Evolutionary conservation across 2,888 invertebrate species (phyloP).

Genomic region (Diloba caeruleocephala): DNA sequence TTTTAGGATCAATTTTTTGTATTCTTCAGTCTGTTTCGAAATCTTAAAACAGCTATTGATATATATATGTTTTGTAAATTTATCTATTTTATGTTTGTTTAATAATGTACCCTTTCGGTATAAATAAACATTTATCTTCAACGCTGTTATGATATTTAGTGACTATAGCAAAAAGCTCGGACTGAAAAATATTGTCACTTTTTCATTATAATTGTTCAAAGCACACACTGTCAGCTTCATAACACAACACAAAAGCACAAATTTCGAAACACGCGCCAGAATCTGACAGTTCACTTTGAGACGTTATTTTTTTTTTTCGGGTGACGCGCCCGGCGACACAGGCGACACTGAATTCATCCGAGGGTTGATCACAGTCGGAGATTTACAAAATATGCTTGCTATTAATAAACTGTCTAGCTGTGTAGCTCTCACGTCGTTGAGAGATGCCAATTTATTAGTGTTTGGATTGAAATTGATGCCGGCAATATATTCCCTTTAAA

Average conservation of each 20-base stretch:
- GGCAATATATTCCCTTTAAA: constrained; percentile 84
- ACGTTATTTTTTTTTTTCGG: constrained; percentile 72
- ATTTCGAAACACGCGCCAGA: constrained; percentile 54
- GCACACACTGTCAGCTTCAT: constrained; percentile 11
- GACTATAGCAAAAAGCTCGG: background rate
- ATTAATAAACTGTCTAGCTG: constrained; percentile 85
- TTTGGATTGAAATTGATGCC: constrained; percentile 88
- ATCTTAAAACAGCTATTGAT: too few species aligned
- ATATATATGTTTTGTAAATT: background rate
- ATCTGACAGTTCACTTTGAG: constrained; percentile 60
- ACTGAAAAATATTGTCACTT: background rate
- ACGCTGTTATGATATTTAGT: background rate
- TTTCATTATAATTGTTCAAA: background rate
- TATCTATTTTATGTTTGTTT: background rate
- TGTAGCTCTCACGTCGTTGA: constrained; percentile 72
- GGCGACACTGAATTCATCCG: constrained; percentile 80
- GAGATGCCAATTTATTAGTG: constrained; percentile 88
- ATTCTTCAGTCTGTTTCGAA: too few species aligned
- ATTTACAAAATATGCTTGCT: constrained; percentile 85
- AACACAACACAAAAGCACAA: constrained; percentile 15
- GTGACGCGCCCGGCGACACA: constrained; percentile 77
- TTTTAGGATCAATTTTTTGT: too few species aligned
- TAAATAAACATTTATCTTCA: too few species aligned
- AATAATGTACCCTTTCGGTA: too few species aligned
- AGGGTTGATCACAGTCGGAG: constrained; percentile 78